A percentile compares a stretch with the other conserved stretches of the same genome.
Evolutionary conservation across 1,140 invertebrate genomes (phyloP).

Genomic region (Triops longicaudatus): DNA sequence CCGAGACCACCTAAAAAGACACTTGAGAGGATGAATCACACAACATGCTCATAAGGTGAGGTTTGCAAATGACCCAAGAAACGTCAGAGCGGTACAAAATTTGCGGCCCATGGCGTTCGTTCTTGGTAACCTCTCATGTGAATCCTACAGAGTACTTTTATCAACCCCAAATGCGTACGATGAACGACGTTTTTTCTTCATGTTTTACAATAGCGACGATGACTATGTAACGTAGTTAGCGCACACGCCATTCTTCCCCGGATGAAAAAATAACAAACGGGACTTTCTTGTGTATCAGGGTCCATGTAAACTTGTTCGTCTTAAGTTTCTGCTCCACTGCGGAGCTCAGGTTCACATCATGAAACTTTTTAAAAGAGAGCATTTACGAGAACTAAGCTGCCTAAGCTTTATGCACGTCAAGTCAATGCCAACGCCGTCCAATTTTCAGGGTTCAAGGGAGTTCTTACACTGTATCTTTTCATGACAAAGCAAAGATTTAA

Average conservation of each 20-base stretch:
- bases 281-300: neutral
- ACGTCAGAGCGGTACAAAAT: neutral
- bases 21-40: neutral
- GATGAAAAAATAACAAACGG: neutral
- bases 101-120: neutral
- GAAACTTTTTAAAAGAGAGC: neutral
- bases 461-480: neutral
- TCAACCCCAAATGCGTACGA: neutral
- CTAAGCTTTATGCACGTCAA: neutral
- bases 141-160: neutral
- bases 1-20: neutral
- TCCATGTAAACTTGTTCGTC: neutral
- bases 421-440: neutral
- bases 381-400: neutral
- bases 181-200: neutral
- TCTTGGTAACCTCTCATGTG: neutral
- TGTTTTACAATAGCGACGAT: neutral
- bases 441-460: neutral
- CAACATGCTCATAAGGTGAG: neutral
- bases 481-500: neutral
- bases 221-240: neutral
- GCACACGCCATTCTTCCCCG: neutral
- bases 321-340: constrained; percentile 1
- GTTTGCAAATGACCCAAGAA: neutral
- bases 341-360: neutral